These are phyloP conservation scores for Huso huso DNA, from an alignment of 2,797 vertebrate genomes.

Conservation along the genomic window DNA sequence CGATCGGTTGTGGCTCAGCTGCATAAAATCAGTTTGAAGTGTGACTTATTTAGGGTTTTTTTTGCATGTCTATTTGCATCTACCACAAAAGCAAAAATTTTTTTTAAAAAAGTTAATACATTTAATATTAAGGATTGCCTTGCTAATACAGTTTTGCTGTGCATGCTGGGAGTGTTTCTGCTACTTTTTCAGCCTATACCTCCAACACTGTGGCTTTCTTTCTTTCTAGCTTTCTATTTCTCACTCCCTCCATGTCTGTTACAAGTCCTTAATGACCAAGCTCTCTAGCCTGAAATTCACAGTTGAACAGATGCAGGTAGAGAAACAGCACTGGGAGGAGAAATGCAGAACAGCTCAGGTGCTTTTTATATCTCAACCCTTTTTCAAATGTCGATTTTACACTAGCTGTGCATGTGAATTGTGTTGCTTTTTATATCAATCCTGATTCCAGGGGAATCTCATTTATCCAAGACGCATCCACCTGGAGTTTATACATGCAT, in stretches of 20 bases:
- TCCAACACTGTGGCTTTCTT: conserved; percentile 19
- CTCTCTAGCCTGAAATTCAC: conserved; percentile 63
- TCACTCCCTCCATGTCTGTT: conserved; percentile 56
- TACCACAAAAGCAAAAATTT: too few relatives aligned
- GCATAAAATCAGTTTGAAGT: too few relatives aligned
- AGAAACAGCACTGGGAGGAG: conserved; percentile 65
- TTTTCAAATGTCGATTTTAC: background rate
- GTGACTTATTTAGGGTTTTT: too few relatives aligned
- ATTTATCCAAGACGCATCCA: background rate
- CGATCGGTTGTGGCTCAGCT: too few relatives aligned
- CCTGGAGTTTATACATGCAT: too few relatives aligned
- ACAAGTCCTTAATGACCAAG: conserved; percentile 59
- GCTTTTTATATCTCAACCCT: conserved; percentile 26
- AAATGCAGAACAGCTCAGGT: conserved; percentile 54
- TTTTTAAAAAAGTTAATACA: too few relatives aligned
- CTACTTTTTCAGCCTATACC: background rate
- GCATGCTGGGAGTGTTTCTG: background rate
- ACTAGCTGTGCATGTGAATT: background rate
- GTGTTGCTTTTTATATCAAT: background rate
- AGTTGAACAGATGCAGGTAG: conserved; percentile 64
- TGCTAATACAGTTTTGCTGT: too few relatives aligned
- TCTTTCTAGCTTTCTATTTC: conserved; percentile 56
- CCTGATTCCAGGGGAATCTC: background rate
- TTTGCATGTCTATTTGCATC: too few relatives aligned
- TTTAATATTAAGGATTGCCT: too few relatives aligned